Evolutionary conservation across 2,113 vertebrate species (phyloP).

Genomic region (Meriones unguiculatus): DNA sequence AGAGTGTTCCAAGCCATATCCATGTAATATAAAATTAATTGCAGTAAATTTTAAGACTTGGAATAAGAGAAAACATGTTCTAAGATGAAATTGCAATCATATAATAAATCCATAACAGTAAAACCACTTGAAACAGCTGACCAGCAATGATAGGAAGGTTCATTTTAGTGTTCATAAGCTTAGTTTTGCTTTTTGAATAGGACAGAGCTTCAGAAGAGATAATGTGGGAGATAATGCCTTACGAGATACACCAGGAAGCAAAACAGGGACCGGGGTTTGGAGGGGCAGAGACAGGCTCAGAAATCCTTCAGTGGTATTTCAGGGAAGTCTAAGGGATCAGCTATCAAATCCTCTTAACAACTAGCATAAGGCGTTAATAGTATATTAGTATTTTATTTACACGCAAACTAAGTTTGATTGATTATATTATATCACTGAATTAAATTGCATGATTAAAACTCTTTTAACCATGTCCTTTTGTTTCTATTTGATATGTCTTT

Average conservation of each 20-base stretch:
- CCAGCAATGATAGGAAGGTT: not conserved
- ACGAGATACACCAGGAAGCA: not conserved
- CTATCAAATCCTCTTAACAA: not conserved
- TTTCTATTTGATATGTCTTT: not conserved
- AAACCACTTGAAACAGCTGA: not conserved
- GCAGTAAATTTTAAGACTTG: no score
- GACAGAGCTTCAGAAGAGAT: not conserved
- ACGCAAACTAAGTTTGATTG: not conserved
- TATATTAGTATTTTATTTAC: not conserved
- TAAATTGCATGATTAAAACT: not conserved
- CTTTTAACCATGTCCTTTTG: not conserved
- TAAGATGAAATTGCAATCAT: not conserved
- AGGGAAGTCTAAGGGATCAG: not conserved
- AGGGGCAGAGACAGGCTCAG: no score
- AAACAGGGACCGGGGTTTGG: not conserved
- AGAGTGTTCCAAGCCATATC: no score
- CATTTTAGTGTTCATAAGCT: not conserved
- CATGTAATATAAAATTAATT: not conserved
- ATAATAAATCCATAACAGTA: not conserved
- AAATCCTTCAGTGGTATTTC: not conserved
- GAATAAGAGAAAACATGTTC: not conserved
- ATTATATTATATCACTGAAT: not conserved
- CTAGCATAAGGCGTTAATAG: not conserved
- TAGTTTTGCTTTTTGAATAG: not conserved
- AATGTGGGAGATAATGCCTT: no score